Evolutionary conservation across 2,797 vertebrate genomes (phyloP), one percentile per base, ranked within the genome.

Genomic region (Distichodus sexfasciatus): DNA sequence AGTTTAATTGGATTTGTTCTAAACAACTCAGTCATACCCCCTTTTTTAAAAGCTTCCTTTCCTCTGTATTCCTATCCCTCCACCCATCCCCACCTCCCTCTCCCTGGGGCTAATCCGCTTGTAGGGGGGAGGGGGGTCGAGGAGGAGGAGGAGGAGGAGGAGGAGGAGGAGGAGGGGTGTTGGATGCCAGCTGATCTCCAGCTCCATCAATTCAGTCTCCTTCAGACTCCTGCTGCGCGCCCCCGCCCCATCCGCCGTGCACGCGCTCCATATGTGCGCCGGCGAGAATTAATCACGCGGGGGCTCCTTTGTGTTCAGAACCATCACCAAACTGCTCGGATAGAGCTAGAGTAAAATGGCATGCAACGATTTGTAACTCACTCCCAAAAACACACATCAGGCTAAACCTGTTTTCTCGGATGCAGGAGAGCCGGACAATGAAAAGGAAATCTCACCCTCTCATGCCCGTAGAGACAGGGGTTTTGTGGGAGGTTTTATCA

Each of bases 231-330:
- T 75, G 80, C 84, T 64, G 61, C 62, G 51, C 64, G 69, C 74
- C 31, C 70, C 68, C 61, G 62, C n/a, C 41, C 19, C 28, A 53
- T 50, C 44, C 26, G 47, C 33, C 24, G 12, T 9, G 31, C 44
- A 64, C 66, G 55, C 24, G 50, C 53, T 11, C 29, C n/a, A n/a
- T n/a, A n/a, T n/a, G n/a, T n/a, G n/a, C n/a, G n/a, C 31, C 43
- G 40, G 6, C 19, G 46, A 48, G 58, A 51, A 44, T 71, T 46
- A n/a, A 47, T 67, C 69, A 29, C n/a, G 5, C 12, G 14, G 10
- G 72, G 75, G 78, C 82, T 84, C 86, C 88, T 86, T 75, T 89
- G 83, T 71, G 67, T 29, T 65, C 74, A 35, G n/a, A 26, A 47
- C 60, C 40, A 4, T 47, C 21, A 8, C 31, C 28, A 46, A 66